A percentile compares a stretch with the other conserved stretches of the same genome.
These are phyloP conservation scores for Cossypha caffra DNA, from an alignment of 2,797 vertebrate species.

Conservation along the genomic window DNA sequence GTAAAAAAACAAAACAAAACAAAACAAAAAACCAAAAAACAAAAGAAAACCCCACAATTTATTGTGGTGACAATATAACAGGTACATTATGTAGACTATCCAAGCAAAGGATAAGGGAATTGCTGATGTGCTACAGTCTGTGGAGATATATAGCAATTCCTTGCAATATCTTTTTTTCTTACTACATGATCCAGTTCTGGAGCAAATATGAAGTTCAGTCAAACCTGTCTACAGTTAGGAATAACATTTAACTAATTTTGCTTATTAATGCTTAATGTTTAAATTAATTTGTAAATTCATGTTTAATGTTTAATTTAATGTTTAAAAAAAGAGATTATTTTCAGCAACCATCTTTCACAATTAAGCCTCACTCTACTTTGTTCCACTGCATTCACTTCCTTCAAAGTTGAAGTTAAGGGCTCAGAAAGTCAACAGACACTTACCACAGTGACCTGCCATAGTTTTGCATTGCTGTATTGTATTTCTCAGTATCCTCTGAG, in stretches of 20 bases:
- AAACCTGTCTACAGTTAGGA: background rate
- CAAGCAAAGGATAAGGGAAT: background rate
- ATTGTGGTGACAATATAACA: background rate
- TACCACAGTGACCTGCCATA: slow-evolving; percentile 92
- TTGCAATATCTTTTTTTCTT: background rate
- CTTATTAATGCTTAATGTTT: too few species aligned
- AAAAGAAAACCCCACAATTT: background rate
- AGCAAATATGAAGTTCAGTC: background rate
- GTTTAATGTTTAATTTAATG: too few species aligned
- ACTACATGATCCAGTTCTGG: background rate
- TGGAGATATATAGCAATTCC: background rate
- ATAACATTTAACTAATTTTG: background rate
- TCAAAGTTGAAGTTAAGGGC: background rate
- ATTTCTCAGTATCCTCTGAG: slow-evolving; percentile 76
- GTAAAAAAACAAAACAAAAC: background rate
- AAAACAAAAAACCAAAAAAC: background rate
- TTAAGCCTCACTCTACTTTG: background rate
- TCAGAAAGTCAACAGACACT: background rate
- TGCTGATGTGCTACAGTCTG: background rate
- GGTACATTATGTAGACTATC: background rate
- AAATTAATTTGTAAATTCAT: too few species aligned
- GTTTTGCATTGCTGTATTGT: slow-evolving; percentile 81
- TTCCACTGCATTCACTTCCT: background rate
- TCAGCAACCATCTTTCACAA: background rate
- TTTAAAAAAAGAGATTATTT: background rate